These are phyloP conservation scores for Plectus sambesii DNA, from an alignment of 1,140 invertebrate genomes.

Conservation along the genomic window DNA sequence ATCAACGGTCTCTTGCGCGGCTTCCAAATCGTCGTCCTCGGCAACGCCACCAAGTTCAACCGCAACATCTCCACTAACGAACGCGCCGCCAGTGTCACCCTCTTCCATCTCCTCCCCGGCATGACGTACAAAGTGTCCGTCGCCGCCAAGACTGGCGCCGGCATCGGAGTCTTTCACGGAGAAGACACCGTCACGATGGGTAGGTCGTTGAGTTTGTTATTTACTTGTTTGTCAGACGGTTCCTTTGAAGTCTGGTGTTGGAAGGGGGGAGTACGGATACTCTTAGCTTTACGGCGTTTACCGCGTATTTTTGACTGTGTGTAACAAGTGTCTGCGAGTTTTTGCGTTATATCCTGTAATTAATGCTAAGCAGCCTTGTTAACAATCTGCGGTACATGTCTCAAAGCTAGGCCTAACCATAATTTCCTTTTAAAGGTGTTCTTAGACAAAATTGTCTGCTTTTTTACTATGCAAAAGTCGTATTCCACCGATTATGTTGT, in stretches of 20 bases:
- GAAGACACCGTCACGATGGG: conserved; percentile 28
- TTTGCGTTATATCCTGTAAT: too few relatives aligned
- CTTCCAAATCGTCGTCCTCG: conserved; percentile 46
- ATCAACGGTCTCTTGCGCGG: conserved; percentile 66
- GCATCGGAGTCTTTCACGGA: conserved; percentile 26
- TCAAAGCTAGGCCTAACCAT: too few relatives aligned
- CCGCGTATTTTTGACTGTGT: too few relatives aligned
- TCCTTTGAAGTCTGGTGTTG: too few relatives aligned
- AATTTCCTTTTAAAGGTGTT: too few relatives aligned
- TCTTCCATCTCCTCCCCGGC: conserved; percentile 38
- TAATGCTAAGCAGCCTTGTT: too few relatives aligned
- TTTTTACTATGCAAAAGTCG: neutral
- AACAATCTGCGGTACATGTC: too few relatives aligned
- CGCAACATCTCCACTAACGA: conserved; percentile 45
- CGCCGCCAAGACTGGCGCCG: conserved; percentile 42
- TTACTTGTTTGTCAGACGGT: neutral
- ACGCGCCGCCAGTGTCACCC: conserved; percentile 35
- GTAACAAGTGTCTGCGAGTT: too few relatives aligned
- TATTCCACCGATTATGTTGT: too few relatives aligned
- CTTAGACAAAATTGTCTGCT: too few relatives aligned
- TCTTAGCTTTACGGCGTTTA: too few relatives aligned
- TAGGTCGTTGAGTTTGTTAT: conserved; percentile 7
- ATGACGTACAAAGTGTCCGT: conserved; percentile 46
- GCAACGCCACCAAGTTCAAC: conserved; percentile 44
- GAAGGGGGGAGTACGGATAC: too few relatives aligned